A percentile compares a stretch with the other conserved stretches of the same genome.
Conservation (phyloP, 2,888 invertebrate genomes). For the Heliconius aoede region DNA sequence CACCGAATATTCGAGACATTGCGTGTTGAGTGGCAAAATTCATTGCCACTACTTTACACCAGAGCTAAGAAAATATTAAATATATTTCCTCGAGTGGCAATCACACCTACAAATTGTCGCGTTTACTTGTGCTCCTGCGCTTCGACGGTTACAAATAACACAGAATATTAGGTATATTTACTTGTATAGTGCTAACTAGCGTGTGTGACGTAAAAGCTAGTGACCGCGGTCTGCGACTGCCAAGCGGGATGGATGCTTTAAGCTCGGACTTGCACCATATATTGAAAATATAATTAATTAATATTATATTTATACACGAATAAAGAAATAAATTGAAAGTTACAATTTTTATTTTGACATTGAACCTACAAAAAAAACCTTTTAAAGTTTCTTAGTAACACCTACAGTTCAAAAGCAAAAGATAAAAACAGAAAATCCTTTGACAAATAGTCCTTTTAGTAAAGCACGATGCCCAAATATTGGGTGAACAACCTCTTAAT, state of each 20-base stretch:
- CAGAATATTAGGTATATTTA: background rate
- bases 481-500: constrained; percentile 83
- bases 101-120: background rate
- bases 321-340: background rate
- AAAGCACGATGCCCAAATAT: constrained; percentile 77
- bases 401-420: constrained; percentile 53
- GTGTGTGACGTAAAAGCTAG: background rate
- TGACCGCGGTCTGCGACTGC: background rate
- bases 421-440: constrained; percentile 64
- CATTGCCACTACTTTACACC: background rate
- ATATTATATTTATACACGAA: background rate
- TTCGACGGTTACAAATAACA: no score
- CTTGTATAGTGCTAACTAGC: background rate
- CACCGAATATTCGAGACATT: background rate
- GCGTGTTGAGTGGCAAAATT: background rate
- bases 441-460: constrained; percentile 74
- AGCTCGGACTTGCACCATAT: background rate
- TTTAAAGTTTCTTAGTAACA: background rate
- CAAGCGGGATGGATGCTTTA: background rate
- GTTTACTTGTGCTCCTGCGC: no score
- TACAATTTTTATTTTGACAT: background rate
- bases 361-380: constrained; percentile 1
- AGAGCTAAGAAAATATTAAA: background rate
- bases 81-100: background rate
- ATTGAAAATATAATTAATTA: background rate